Evolutionary conservation across 2,888 invertebrate species (phyloP), one percentile per base, ranked within the genome.

Genomic region (Andrena chrysosceles): DNA sequence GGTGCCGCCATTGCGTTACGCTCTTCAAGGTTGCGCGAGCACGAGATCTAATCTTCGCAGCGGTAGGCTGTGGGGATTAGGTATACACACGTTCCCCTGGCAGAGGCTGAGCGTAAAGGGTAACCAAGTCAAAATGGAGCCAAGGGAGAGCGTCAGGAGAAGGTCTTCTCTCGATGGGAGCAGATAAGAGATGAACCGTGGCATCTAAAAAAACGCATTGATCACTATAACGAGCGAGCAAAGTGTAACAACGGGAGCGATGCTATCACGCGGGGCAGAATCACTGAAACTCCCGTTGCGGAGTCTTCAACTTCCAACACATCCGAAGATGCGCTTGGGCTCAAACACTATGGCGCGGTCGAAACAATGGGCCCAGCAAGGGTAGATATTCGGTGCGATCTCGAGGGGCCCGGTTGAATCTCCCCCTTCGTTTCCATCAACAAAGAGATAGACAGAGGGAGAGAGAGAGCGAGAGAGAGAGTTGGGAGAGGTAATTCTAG

Each of bases 401-500:
- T 29, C 10, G 8, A 62, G 63, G 62, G 56, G 48, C n/a, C 23
- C 2, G 13, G 10, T 48, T 10, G 13, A 66, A 23, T 16, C 56
- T 20, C 35, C 23, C 10, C 54, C 56, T 7, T 3, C 33, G 10
- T 48, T 49, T 10, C 7, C 13, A 5, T 54, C 69, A n/a, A 62
- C 54, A 42, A 29, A 59, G 31, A 56, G 42, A 62, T 31, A 52
- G 20, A 54, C 20, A 7, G 54, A 54, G 54, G 23, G 2, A 10
- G 60, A 60, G 54, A 20, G 52, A n/a, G 52, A 20, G 8, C 8
- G 54, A 54, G 54, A 7, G 20, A 20, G 56, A 35, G 35, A 63
- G 63, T 26, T 77, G 56, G 23, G 69, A 77, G 79, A 73, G 73
- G 85, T 86, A 89, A 88, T 80, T 88, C 85, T 75, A 83, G 73